Evolutionary conservation across 2,888 invertebrate genomes (phyloP).

Genomic region (Spisula solida): DNA sequence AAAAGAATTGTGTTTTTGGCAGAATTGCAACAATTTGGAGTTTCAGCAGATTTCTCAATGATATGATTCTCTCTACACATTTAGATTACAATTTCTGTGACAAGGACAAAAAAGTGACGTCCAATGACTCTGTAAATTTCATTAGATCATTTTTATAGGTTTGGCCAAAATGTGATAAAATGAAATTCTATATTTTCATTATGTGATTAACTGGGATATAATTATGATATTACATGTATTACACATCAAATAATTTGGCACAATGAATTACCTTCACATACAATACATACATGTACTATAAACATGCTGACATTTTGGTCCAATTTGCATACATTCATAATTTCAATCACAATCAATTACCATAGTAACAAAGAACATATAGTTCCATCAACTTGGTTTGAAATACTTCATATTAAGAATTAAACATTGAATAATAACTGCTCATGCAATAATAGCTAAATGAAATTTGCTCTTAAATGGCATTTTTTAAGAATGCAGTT

Average conservation of each 20-base stretch:
- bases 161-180: too few species aligned
- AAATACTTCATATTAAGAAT: background rate
- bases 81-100: too few species aligned
- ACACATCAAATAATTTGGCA: background rate
- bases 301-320: slow-evolving; percentile 4
- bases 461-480: too few species aligned
- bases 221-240: background rate
- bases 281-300: background rate
- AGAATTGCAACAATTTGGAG: background rate
- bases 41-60: too few species aligned
- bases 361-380: background rate
- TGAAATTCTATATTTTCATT: background rate
- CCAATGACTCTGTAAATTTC: too few species aligned
- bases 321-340: background rate
- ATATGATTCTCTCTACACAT: background rate
- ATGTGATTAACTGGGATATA: background rate
- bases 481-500: too few species aligned
- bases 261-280: background rate
- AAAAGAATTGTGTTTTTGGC: background rate
- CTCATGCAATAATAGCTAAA: too few species aligned
- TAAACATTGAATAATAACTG: too few species aligned
- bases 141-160: too few species aligned
- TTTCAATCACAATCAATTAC: background rate
- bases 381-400: background rate
- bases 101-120: too few species aligned